phyloP scores from a whole-genome alignment of 2,888 invertebrate genomes.

The Drosophila kanekoi region DNA sequence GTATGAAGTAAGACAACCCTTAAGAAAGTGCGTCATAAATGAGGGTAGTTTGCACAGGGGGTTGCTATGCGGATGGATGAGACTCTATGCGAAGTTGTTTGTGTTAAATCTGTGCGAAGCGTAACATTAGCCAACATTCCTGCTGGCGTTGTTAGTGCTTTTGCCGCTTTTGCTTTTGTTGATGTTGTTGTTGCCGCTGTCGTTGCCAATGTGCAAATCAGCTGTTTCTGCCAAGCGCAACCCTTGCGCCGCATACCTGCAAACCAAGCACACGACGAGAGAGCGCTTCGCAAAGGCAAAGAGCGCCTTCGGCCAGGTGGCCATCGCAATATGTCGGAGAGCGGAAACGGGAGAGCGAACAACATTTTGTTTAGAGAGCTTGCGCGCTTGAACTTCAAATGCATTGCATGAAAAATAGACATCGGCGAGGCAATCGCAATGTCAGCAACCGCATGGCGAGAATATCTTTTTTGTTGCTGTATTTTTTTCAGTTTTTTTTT shows the following conservation, averaged over 20 bases:
- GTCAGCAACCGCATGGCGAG: slow-evolving; percentile 58
- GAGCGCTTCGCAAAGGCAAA: slow-evolving; percentile 24
- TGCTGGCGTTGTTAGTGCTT: slow-evolving; percentile 11
- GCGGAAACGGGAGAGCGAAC: slow-evolving; percentile 18
- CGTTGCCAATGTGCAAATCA: slow-evolving; percentile 55
- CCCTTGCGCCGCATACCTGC: slow-evolving; percentile 55
- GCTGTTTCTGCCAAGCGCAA: slow-evolving; percentile 54
- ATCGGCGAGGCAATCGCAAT: slow-evolving; percentile 49
- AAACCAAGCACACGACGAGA: slow-evolving; percentile 9
- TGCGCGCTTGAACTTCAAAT: slow-evolving; percentile 78
- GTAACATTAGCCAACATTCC: slow-evolving; percentile 45
- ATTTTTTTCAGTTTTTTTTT: slow-evolving; percentile 21
- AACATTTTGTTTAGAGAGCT: slow-evolving; percentile 44
- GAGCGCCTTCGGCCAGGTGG: slow-evolving; percentile 36
- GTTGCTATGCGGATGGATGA: slow-evolving; percentile 46
- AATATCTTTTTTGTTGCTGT: slow-evolving; percentile 29
- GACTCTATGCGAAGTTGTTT: slow-evolving; percentile 32
- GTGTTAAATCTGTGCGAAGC: slow-evolving; percentile 41
- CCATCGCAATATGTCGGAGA: slow-evolving; percentile 21
- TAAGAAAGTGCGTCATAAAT: slow-evolving; percentile 55
- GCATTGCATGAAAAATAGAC: slow-evolving; percentile 57
- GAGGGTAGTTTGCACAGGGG: slow-evolving; percentile 52
- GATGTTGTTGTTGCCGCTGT: slow-evolving; percentile 8
- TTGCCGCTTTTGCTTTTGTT: slow-evolving; percentile 2
- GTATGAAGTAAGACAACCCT: slow-evolving; percentile 55